phyloP scores from a whole-genome alignment of 2,113 vertebrate genomes.

The Taurulus bubalis region DNA sequence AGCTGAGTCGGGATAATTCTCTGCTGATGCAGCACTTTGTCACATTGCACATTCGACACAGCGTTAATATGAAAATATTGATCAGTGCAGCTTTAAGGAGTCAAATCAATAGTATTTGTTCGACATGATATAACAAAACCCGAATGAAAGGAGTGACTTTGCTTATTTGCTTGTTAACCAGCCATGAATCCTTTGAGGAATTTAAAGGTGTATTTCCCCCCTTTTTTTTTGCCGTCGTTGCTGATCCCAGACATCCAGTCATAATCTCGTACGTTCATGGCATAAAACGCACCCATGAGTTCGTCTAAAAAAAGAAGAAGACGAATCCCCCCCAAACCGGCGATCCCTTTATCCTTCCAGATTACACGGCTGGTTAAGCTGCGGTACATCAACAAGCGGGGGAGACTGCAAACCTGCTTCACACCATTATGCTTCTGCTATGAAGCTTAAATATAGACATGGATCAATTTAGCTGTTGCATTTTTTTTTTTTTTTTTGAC shows the following conservation, averaged over 20 bases:
- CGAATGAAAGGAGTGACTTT: neutral
- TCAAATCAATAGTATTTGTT: neutral
- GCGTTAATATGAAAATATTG: neutral
- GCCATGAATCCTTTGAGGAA: neutral
- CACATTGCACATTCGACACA: neutral
- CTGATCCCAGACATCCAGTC: slow-evolving; percentile 1
- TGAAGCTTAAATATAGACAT: slow-evolving; percentile 61
- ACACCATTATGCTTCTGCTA: slow-evolving; percentile 47
- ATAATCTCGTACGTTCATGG: slow-evolving; percentile 5
- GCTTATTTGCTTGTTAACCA: neutral
- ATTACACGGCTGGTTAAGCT: slow-evolving; percentile 50
- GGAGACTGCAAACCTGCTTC: slow-evolving; percentile 32
- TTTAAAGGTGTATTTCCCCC: neutral
- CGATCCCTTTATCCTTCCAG: slow-evolving; percentile 32
- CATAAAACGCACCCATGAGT: slow-evolving; percentile 3
- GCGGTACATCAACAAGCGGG: slow-evolving; percentile 49
- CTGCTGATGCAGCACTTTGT: neutral
- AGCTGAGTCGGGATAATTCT: neutral
- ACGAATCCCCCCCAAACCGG: neutral
- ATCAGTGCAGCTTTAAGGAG: neutral
- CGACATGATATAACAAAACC: no score
- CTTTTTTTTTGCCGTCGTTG: neutral
- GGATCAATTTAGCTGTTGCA: slow-evolving; percentile 46
- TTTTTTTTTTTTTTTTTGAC: slow-evolving; percentile 23
- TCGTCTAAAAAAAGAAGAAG: slow-evolving; percentile 27